Evolutionary conservation across 1,140 invertebrate genomes (phyloP).

Genomic region (Carposina sasakii): DNA sequence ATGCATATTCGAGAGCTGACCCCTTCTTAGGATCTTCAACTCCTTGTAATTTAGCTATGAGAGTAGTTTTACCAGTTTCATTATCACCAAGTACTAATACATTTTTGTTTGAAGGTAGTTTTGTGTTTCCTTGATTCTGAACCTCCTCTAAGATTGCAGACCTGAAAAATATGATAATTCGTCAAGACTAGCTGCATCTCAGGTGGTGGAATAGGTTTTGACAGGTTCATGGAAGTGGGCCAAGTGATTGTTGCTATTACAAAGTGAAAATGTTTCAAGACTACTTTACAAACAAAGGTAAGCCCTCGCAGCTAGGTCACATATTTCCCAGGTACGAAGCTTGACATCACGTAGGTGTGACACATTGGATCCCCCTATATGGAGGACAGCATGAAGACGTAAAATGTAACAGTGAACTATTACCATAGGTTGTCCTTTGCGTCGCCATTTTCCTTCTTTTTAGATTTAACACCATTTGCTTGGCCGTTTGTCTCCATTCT

Average conservation of each 20-base stretch:
- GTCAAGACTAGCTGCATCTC: conserved; percentile 14
- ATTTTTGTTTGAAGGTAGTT: conserved; percentile 94
- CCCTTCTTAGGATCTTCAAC: conserved; percentile 98
- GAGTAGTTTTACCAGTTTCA: conserved; percentile 97
- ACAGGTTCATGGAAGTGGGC: background rate
- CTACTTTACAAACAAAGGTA: conserved; percentile 59
- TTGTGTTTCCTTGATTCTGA: conserved; percentile 93
- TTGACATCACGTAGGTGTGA: conserved; percentile 71
- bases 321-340: conserved; percentile 65
- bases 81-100: conserved; percentile 94
- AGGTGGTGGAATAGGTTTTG: background rate
- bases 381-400: conserved; percentile 57
- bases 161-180: conserved; percentile 75
- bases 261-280: conserved; percentile 30
- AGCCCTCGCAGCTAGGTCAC: conserved; percentile 59
- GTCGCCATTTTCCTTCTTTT: conserved; percentile 77
- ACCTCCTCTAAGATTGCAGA: conserved; percentile 94
- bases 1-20: conserved; percentile 97
- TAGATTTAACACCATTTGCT: conserved; percentile 75
- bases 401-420: conserved; percentile 60
- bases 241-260: conserved; percentile 13
- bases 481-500: conserved; percentile 74
- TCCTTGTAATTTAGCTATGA: conserved; percentile 94
- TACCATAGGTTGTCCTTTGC: conserved; percentile 80
- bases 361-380: conserved; percentile 69